Evolutionary conservation across 2,113 vertebrate species (phyloP), one percentile per base, ranked within the genome.

Genomic region (Thinocorus orbignyianus): DNA sequence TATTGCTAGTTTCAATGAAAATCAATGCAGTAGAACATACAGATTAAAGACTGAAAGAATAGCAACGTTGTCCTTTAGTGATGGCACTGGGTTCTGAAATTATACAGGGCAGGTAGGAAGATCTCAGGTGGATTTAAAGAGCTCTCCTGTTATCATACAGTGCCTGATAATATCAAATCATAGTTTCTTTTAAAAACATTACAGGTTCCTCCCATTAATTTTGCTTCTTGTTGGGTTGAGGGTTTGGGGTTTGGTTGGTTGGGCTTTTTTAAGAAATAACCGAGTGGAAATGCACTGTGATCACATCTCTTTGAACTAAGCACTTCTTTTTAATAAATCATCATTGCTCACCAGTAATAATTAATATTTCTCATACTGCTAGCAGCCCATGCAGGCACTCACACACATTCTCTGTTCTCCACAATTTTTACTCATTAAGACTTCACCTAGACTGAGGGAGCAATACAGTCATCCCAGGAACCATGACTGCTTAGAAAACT

Each of bases 281-380:
- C 20, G 52, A 16, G 14, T 70, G 37, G 39, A 91, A 87, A 61
- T 1, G 3, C 12, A 33, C 7, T 44, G 31, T 49, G 49, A 60
- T 55, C 37, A 15, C 11, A 7, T 30, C 7, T 68, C 55, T 65
- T 52, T 73, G 30, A 87, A 76, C 13, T 4, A 76, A 85, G 44
- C 5, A 30, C n/a, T 85, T 58, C 18, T 57, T 84, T 88, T 88
- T 86, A 92, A 84, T 81, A 97, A 91, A n/a, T 39, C 37, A 86
- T 78, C n/a, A 41, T 70, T 73, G 61, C 90, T 94, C 48, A 72
- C 17, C 44, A 52, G 42, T 31, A 37, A 39, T 87, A 90, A 72
- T 87, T 68, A 8, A 18, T 90, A 77, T 95, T 65, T 54, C 57
- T 79, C 52, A 25, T 25, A 6, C 35, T 93, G 71, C 60, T 61